Evolutionary conservation across 1,140 invertebrate species (phyloP).

Genomic region (Trichonephila clavata): DNA sequence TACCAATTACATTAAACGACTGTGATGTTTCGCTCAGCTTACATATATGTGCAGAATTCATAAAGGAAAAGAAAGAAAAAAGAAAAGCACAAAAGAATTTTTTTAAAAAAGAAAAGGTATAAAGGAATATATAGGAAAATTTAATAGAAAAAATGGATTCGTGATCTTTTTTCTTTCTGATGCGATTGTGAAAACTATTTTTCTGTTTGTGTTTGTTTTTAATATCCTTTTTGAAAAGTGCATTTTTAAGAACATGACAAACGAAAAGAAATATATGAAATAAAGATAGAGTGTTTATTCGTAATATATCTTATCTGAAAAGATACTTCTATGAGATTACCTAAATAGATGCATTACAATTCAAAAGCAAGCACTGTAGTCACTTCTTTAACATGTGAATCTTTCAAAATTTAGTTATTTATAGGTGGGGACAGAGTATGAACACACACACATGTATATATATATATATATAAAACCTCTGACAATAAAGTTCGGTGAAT

Average conservation of each 20-base stretch:
- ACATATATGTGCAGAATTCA: not conserved
- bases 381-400: no score
- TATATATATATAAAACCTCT: no score
- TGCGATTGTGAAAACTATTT: not conserved
- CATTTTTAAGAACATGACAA: not conserved
- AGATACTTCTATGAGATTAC: no score
- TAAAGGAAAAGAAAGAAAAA: not conserved
- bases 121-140: not conserved
- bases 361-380: no score
- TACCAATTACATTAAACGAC: conserved; percentile 35
- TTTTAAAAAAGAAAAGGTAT: not conserved
- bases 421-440: no score
- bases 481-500: no score
- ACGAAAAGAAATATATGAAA: not conserved
- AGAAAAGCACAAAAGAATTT: not conserved
- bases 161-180: not conserved
- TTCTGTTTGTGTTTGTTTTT: not conserved
- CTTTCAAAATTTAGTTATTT: no score
- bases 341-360: no score
- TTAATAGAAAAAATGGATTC: conserved; percentile 6
- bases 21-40: not conserved
- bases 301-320: no score
- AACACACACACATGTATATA: no score
- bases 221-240: no score
- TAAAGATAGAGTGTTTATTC: not conserved